phyloP scores from a whole-genome alignment of 2,113 vertebrate genomes.

The Scytalopus superciliaris region DNA sequence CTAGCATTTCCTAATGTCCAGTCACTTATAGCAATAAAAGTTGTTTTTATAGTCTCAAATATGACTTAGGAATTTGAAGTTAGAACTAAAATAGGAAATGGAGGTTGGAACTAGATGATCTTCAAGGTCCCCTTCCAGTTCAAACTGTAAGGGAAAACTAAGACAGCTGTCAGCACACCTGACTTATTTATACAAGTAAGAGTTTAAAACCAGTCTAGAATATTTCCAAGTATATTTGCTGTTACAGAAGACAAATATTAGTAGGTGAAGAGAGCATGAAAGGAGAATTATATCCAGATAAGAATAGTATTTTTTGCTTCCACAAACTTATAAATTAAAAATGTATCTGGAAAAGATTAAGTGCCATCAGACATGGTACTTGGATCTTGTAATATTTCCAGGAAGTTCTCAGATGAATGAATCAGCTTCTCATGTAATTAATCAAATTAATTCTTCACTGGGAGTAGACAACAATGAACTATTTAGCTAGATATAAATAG shows the following conservation, averaged over 20 bases:
- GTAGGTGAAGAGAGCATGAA: not conserved
- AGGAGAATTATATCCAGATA: not conserved
- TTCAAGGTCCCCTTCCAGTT: not conserved
- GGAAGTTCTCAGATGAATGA: not conserved
- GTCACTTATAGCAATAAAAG: not conserved
- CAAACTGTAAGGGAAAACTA: not conserved
- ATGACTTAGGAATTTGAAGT: not conserved
- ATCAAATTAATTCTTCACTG: slow-evolving; percentile 20
- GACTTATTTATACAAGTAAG: not conserved
- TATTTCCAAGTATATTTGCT: not conserved
- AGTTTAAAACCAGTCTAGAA: not conserved
- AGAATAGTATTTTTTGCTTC: not conserved
- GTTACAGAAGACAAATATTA: not conserved
- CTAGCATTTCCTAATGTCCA: not conserved
- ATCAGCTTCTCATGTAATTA: slow-evolving; percentile 23
- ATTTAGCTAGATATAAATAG: slow-evolving; percentile 44
- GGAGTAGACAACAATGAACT: slow-evolving; percentile 16
- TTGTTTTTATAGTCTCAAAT: not conserved
- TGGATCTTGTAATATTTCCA: not conserved
- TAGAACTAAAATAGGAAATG: not conserved
- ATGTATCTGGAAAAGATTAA: not conserved
- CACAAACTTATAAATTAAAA: not conserved
- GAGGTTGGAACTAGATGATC: not conserved
- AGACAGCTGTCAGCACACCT: not conserved
- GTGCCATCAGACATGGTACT: not conserved